Evolutionary conservation across 2,888 invertebrate species (phyloP).

Genomic region (Resseliella maxima): DNA sequence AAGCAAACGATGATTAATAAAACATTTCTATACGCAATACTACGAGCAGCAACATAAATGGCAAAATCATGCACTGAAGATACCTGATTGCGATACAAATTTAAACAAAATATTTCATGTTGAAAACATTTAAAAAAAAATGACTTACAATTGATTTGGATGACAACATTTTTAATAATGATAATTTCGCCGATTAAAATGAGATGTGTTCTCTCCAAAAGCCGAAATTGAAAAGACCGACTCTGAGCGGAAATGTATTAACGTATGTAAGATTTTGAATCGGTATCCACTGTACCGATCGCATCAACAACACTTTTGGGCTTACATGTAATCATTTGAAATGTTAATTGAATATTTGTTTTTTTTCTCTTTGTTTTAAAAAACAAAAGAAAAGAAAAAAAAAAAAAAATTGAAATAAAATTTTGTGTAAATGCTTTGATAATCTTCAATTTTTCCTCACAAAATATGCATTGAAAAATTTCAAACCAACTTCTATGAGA

Average conservation of each 20-base stretch:
- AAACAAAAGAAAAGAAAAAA: no score
- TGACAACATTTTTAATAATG: not conserved
- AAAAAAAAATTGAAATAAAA: not conserved
- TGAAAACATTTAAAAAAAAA: not conserved
- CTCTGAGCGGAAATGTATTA: not conserved
- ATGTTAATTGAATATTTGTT: not conserved
- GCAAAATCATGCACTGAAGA: constrained; percentile 22
- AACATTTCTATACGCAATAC: constrained; percentile 44
- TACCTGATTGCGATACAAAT: constrained; percentile 46
- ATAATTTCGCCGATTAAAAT: not conserved
- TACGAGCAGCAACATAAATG: constrained; percentile 53
- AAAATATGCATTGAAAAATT: no score
- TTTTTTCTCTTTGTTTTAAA: no score
- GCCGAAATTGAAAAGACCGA: constrained; percentile 20
- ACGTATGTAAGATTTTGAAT: not conserved
- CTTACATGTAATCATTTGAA: not conserved
- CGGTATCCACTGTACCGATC: not conserved
- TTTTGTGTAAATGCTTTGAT: no score
- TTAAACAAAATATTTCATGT: not conserved
- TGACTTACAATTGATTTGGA: not conserved
- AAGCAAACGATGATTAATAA: constrained; percentile 53
- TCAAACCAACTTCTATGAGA: no score
- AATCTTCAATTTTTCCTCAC: no score
- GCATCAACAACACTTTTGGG: constrained; percentile 32
- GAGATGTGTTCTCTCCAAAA: not conserved